Evolutionary conservation across 1,140 invertebrate species (phyloP).

Genomic region (Hyphantria cunea): DNA sequence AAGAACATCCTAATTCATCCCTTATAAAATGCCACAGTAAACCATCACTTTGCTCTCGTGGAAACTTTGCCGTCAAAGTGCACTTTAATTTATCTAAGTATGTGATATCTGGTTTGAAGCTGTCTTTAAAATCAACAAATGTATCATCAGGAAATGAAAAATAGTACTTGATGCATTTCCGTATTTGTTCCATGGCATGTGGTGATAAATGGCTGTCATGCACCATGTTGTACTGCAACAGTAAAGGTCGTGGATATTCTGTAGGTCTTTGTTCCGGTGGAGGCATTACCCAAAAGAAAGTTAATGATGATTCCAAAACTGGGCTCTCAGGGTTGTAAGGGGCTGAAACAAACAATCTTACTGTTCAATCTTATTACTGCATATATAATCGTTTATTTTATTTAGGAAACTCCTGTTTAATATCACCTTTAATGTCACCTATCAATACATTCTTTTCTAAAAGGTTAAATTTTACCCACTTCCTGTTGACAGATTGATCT

Average conservation of each 20-base stretch:
- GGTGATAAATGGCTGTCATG: constrained; percentile 92
- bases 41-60: constrained; percentile 85
- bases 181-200: constrained; percentile 93
- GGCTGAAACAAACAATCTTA: constrained; percentile 83
- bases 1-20: constrained; percentile 81
- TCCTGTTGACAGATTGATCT: no score
- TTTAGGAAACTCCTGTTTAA: no score
- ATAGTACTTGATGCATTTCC: constrained; percentile 93
- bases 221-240: constrained; percentile 91
- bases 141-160: constrained; percentile 86
- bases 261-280: constrained; percentile 94
- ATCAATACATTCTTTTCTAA: no score
- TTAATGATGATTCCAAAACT: constrained; percentile 90
- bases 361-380: no score
- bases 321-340: constrained; percentile 92
- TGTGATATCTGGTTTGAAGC: constrained; percentile 87
- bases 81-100: constrained; percentile 91
- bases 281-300: constrained; percentile 96
- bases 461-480: no score
- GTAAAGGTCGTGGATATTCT: constrained; percentile 95
- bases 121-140: constrained; percentile 89
- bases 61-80: constrained; percentile 85
- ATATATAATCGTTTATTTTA: no score
- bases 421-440: no score
- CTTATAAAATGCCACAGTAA: constrained; percentile 85